Evolutionary conservation across 2,888 invertebrate species (phyloP), one percentile per base, ranked within the genome.

Genomic region (Priocnemis perturbator): DNA sequence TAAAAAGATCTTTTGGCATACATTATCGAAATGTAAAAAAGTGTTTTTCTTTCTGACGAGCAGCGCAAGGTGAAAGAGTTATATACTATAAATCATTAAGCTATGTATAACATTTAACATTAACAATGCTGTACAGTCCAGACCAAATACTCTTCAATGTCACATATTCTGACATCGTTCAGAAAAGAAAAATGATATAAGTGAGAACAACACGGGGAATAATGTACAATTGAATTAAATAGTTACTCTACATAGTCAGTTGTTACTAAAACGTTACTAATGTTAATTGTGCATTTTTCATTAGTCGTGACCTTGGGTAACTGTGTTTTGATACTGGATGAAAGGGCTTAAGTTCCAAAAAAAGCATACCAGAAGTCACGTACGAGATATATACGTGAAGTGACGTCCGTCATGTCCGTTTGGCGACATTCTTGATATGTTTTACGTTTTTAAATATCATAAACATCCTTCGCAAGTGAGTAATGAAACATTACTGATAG

Each of bases 261-360:
- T 74, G 74, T 64, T 67, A 74, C 73, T 79, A 79, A 81, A 79
- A 17, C 67, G 64, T 76, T 72, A 68, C 80, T 80, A 80, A 76
- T 65, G 61, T 77, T 76, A 75, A 72, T 77, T 81, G 73, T 81
- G 74, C 75, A 69, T 71, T 69, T 62, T 57, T 67, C 63, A 44
- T 74, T 71, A 80, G 68, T 69, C 48, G 62, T 77, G 69, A 76
- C 53, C 62, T 73, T 61, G 64, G 71, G 69, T 76, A 78, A 83
- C 76, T 80, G 70, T 77, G 61, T 78, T 69, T 76, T 70, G 60
- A 76, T 77, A 71, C 73, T 72, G 73, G 71, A 59, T 78, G 65
- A 81, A 81, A 83, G 77, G 79, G 78, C 71, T 76, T 70, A 81
- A 82, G 78, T 84, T 82, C 81, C 79, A 83, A 84, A 83, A 73